phyloP scores from a whole-genome alignment of 2,113 vertebrate species.

The Aramus guarauna region DNA sequence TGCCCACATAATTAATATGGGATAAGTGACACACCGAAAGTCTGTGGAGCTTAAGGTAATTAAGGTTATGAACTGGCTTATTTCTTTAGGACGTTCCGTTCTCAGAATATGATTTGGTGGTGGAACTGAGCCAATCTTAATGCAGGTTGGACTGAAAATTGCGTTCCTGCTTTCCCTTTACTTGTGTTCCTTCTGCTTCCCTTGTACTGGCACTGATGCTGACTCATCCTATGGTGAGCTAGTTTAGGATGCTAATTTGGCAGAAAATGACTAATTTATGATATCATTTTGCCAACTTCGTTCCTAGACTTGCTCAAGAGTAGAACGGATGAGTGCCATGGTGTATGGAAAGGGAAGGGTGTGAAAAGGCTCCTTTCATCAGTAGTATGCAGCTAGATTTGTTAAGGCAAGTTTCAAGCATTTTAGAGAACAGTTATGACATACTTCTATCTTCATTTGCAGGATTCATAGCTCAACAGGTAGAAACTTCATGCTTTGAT shows the following conservation, averaged over 20 bases:
- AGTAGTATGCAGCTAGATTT: not conserved
- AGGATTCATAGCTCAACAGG: not conserved
- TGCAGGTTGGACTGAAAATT: not conserved
- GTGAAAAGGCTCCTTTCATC: not conserved
- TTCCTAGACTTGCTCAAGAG: not conserved
- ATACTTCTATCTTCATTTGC: not conserved
- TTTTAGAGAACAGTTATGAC: not conserved
- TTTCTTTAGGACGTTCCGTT: not conserved
- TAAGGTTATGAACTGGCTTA: not conserved
- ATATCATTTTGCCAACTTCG: not conserved
- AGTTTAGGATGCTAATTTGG: not conserved
- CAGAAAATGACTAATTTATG: not conserved
- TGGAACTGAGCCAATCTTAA: not conserved
- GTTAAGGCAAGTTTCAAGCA: not conserved
- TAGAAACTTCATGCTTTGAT: not conserved
- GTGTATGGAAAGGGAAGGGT: not conserved
- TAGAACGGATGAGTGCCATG: not conserved
- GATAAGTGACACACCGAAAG: rapidly evolving
- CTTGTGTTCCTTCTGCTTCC: not conserved
- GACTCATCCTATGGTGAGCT: not conserved
- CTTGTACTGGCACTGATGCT: not conserved
- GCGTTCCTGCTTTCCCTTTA: not conserved
- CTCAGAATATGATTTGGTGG: not conserved
- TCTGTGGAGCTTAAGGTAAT: not conserved
- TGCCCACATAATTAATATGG: not conserved